Base-by-base conservation (phyloP, 2,888 invertebrate genomes). In the Drosophila kanekoi region DNA sequence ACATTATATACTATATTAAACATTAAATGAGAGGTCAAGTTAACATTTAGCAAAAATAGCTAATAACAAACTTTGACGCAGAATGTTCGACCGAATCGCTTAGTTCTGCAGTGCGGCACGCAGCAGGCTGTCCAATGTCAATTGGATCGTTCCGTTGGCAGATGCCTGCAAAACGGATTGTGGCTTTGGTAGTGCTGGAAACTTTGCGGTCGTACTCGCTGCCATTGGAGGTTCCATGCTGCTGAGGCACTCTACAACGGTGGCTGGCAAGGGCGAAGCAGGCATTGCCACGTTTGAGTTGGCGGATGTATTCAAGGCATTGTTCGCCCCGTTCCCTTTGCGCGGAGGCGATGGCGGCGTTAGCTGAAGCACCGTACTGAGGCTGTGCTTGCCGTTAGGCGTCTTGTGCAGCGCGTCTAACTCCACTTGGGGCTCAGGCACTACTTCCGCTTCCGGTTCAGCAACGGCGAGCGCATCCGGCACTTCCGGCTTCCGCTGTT, bases 51-150 rank as follows among this genome's bases (percentile, higher is more conserved):
- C 47, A 33, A 16, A 18, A 32, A 41, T 4, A 63, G 52, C 44
- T 69, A 54, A 54, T 58, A 53, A 56, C 65, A 69, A 68, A 65
- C 40, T 35, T 41, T 20, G 13, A 48, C 28, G 43, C 37, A 33
- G 16, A 44, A 54, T 40, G 53, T 44, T 28, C 23, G 44, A 44
- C 45, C 51, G 28, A 16, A 77, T 43, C 53, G 28, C n/a, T 79
- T 69, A 86, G 72, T 86, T 89, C 38, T 87, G 89, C 53, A 87
- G 59, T 14, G 86, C 89, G n/a, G 86, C 86, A 32, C 86, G 89
- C 51, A 87, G 64, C 52, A 87, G 64, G 63, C 86, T 87, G 65
- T 87, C 86, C 47, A 86, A 57, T 4, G 85, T 89, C 20, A 84
- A 60, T 43, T 84, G 88, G 11, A 84, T 88, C 45, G 83, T 84